Conservation (phyloP, 2,113 vertebrate species). For the Vanacampus margaritifer region DNA sequence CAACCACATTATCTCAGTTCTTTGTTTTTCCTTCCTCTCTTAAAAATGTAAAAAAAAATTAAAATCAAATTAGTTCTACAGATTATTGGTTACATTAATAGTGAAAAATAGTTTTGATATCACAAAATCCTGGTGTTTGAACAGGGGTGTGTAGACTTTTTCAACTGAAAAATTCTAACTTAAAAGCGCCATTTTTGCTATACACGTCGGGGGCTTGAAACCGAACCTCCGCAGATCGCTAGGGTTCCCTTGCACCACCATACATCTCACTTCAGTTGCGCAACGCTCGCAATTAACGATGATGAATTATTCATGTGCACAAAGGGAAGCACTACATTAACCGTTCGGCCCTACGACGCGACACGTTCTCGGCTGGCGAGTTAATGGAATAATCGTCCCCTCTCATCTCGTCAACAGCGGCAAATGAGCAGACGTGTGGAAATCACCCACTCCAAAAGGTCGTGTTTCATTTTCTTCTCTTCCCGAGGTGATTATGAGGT, state of each 20-base stretch:
- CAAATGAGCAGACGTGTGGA: conserved; percentile 5
- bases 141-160: too few species aligned
- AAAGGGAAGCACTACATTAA: conserved; percentile 2
- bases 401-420: not conserved
- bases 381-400: conserved; percentile 13
- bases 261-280: not conserved
- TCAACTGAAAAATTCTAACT: too few species aligned
- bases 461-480: not conserved
- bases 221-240: not conserved
- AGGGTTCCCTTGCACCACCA: not conserved
- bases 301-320: not conserved
- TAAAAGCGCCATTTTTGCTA: too few species aligned
- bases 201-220: too few species aligned
- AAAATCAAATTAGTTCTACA: too few species aligned
- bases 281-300: not conserved
- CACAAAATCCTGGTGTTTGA: too few species aligned
- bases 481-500: not conserved
- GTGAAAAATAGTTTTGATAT: too few species aligned
- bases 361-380: not conserved
- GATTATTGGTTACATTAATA: too few species aligned
- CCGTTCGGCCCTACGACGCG: not conserved
- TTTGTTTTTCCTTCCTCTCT: too few species aligned
- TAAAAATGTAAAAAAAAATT: too few species aligned
- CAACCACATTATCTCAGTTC: too few species aligned
- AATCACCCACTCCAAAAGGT: not conserved